Conservation (phyloP, 2,888 invertebrate genomes). For the Ryuthela nishihirai region DNA sequence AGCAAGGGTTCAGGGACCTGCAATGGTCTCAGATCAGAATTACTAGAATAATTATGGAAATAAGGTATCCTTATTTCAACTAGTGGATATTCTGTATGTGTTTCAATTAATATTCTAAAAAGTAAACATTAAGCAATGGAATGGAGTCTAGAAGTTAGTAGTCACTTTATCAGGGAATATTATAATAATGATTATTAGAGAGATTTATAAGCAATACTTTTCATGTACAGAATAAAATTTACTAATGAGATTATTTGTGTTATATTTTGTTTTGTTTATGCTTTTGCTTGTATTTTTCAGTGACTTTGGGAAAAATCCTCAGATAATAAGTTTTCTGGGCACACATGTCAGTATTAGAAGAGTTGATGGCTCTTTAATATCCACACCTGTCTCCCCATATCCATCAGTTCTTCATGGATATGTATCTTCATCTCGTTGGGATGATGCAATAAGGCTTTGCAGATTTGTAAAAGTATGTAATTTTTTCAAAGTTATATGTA, state of each 20-base stretch:
- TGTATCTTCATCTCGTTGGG: conserved; percentile 74
- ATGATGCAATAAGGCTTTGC: conserved; percentile 76
- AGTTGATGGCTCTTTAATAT: conserved; percentile 81
- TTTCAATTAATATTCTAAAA: too few species aligned
- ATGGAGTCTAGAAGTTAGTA: too few species aligned
- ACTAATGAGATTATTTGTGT: conserved; percentile 2
- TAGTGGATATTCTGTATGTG: too few species aligned
- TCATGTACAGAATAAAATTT: background rate
- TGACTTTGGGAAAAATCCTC: conserved; percentile 82
- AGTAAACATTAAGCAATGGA: too few species aligned
- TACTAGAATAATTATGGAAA: too few species aligned
- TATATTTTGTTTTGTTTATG: conserved; percentile 22
- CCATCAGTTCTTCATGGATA: conserved; percentile 61
- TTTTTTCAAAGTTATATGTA: background rate
- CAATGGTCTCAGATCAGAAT: too few species aligned
- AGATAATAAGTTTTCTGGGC: conserved; percentile 74
- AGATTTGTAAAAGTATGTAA: conserved; percentile 59
- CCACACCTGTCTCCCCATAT: conserved; percentile 68
- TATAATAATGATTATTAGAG: too few species aligned
- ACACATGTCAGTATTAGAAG: conserved; percentile 78
- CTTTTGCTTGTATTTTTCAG: conserved; percentile 52
- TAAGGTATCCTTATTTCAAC: too few species aligned
- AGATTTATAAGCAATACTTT: background rate
- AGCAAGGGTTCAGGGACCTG: too few species aligned
- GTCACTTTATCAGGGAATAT: too few species aligned